These are phyloP conservation scores for Noctua janthina DNA, from an alignment of 2,888 invertebrate genomes.

Conservation along the genomic window DNA sequence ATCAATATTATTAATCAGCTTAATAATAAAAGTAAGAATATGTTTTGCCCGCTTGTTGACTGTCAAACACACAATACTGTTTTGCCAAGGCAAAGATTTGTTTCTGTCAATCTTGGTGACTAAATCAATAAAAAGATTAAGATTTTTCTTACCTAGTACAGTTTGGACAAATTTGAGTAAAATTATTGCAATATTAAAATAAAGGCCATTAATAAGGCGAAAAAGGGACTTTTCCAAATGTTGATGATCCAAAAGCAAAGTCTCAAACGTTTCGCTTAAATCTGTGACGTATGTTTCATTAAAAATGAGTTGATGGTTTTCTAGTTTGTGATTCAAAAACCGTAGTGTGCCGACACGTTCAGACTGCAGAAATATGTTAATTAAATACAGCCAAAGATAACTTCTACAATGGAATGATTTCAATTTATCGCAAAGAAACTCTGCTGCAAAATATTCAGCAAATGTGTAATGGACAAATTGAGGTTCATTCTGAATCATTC, in stretches of 20 bases:
- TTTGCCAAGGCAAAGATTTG: not conserved
- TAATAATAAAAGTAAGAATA: slow-evolving; percentile 11
- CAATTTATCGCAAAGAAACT: slow-evolving; percentile 45
- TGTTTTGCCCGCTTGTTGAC: slow-evolving; percentile 4
- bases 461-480: slow-evolving; percentile 59
- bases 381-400: slow-evolving; percentile 39
- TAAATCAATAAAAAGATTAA: slow-evolving; percentile 14
- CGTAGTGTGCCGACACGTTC: slow-evolving; percentile 27
- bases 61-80: slow-evolving; percentile 28
- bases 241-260: slow-evolving; percentile 9
- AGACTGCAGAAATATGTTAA: slow-evolving; percentile 29
- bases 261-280: slow-evolving; percentile 10
- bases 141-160: slow-evolving; percentile 10
- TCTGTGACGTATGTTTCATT: slow-evolving; percentile 5
- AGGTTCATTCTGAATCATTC: slow-evolving; percentile 39
- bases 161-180: slow-evolving; percentile 23
- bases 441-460: slow-evolving; percentile 60
- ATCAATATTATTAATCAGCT: slow-evolving; percentile 28
- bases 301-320: slow-evolving; percentile 22
- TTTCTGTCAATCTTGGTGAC: not conserved
- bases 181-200: not conserved
- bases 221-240: not conserved
- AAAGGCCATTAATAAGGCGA: not conserved
- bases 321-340: slow-evolving; percentile 43
- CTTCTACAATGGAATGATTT: slow-evolving; percentile 16